Conservation (phyloP, 1,140 invertebrate genomes). For the Pachypeltis micranthus region DNA sequence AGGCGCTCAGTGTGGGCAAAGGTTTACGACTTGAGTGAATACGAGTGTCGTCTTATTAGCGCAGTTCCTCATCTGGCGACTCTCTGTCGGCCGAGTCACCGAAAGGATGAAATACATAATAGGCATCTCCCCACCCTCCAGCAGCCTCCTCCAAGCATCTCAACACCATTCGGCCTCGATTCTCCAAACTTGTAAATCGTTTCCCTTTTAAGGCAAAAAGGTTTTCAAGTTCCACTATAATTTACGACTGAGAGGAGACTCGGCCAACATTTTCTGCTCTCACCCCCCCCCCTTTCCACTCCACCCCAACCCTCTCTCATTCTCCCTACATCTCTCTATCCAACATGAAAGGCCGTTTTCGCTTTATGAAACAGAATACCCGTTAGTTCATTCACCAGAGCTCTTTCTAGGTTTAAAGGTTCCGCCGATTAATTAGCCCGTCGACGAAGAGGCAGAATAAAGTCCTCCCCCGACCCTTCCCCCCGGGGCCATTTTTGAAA, state of each 20-base stretch:
- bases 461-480: not conserved
- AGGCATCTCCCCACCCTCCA: too few species aligned
- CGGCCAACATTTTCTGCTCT: not conserved
- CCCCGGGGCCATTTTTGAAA: not conserved
- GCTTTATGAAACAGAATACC: conserved; percentile 2
- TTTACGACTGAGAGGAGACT: not conserved
- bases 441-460: not conserved
- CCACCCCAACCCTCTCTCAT: not conserved
- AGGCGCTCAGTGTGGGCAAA: too few species aligned
- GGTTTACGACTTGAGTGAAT: too few species aligned
- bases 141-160: too few species aligned
- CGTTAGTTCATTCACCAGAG: conserved; percentile 9
- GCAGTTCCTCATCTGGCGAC: too few species aligned
- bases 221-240: conserved; percentile 9
- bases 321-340: not conserved
- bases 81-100: too few species aligned
- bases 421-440: not conserved
- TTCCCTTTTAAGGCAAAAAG: conserved; percentile 4
- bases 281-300: not conserved
- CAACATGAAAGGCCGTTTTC: not conserved
- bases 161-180: not conserved
- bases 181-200: conserved; percentile 8
- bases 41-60: too few species aligned
- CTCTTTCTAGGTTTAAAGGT: not conserved
- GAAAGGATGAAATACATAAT: too few species aligned